Evolutionary conservation across 1,140 invertebrate genomes (phyloP), one percentile per base, ranked within the genome.

Genomic region (Drosophila lacertosa): DNA sequence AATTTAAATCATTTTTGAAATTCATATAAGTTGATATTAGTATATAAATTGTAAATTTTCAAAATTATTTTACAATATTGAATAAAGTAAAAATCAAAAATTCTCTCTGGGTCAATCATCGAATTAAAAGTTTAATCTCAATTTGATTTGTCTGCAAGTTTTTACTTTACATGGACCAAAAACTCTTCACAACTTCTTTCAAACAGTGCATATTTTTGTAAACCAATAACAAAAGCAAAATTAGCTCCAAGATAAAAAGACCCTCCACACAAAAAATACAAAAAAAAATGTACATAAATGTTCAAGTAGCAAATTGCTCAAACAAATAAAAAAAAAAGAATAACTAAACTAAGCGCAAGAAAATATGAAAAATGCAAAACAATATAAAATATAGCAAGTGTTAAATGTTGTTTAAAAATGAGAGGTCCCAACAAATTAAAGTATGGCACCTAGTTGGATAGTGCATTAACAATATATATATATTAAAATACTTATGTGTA

Each of bases 101-200:
- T 33, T 57, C 15, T 66, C 39, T 51, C n/a, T 68, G 74, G 32
- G 18, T 26, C n/a, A 42, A 47, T 58, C 16, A 57, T 16, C 35
- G 4, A 26, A 60, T 77, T 33, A 32, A 35, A 13, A 35, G 20
- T 59, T 71, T 13, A 29, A 42, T 39, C 42, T 40, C 22, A 24
- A 24, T 22, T 44, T 71, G 9, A 15, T 77, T 77, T 60, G 16
- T 35, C 42, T 18, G 20, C 10, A 57, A 5, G n/a, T n/a, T 68
- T 71, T 81, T 20, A 55, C 60, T 82, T 78, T 42, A 37, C 63
- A 86, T 71, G 77, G 82, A 86, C 82, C 82, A 86, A 86, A 66
- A 58, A 74, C 54, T 39, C 55, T 69, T 75, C 51, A 53, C 29
- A 73, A n/a, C n/a, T 62, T 80, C 40, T 18, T 45, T 50, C 66